Base-by-base conservation (phyloP, 2,888 invertebrate species). In the Pedicia rivosa region DNA sequence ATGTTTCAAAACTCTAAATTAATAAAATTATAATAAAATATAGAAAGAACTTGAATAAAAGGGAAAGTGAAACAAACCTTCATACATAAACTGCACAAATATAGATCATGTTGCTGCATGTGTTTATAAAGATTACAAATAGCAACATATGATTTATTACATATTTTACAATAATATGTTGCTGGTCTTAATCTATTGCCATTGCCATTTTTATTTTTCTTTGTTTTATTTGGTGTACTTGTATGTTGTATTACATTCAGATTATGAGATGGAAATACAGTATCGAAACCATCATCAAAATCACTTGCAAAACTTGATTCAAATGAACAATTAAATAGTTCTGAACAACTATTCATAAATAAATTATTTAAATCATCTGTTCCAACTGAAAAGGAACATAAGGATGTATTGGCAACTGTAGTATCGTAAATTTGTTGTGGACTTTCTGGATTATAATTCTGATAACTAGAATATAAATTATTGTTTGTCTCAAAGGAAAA, bases 71-170 rank as follows among this genome's bases (percentile, higher is more conserved):
- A 36, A 29, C 28, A 37, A 13, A 33, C 37, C 22, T 40, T 39
- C 40, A 39, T 42, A 30, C 43, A 43, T n/a, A 40, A 37, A 19
- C 37, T 40, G 34, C 43, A 43, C 26, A 43, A 38, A 32, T 36
- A 41, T 12, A 38, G 30, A 42, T 43, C 52, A 50, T 44, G 48
- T 40, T 26, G 45, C 35, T 42, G 37, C 22, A 48, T 38, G 16
- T 51, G 51, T 28, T 43, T 45, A 35, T 46, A 40, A 3, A 48
- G 42, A 35, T 45, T 47, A 5, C 41, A 35, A 15, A 44, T 43
- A 8, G 44, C 42, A 15, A 44, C 44, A 35, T 48, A 50, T 12
- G 39, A 39, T 30, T 42, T 41, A 8, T 43, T 37, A 27, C 51
- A 51, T 7, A 43, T 36, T 26, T 44, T 41, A 37, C 51, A 51